Conservation (phyloP, 1,140 invertebrate genomes). For the Octopus sinensis region DNA sequence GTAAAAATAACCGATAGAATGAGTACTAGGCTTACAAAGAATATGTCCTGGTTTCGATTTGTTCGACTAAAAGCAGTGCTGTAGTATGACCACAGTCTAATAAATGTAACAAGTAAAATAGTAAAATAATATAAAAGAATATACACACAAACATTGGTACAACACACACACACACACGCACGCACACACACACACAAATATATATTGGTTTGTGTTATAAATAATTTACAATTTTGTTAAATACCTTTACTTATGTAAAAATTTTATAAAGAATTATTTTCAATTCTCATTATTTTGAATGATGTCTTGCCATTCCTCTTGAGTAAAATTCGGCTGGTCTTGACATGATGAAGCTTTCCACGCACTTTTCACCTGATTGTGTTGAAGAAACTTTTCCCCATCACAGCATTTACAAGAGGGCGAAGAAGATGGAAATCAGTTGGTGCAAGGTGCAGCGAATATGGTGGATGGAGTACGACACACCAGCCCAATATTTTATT, state of each 20-base stretch:
- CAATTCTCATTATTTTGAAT: not conserved
- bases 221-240: not conserved
- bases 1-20: too few species aligned
- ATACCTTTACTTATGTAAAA: not conserved
- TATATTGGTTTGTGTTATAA: not conserved
- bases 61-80: too few species aligned
- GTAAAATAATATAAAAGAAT: too few species aligned
- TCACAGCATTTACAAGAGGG: not conserved
- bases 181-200: not conserved
- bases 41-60: too few species aligned
- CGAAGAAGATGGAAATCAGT: not conserved
- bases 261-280: not conserved
- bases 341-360: not conserved
- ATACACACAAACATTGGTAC: too few species aligned
- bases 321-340: not conserved
- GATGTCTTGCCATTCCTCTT: not conserved
- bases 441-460: not conserved
- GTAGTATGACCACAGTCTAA: too few species aligned
- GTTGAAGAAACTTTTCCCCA: not conserved
- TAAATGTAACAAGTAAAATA: too few species aligned
- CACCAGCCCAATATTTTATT: not conserved
- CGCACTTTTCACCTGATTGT: not conserved
- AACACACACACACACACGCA: too few species aligned
- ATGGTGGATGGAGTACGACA: not conserved
- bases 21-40: too few species aligned